phyloP scores from a whole-genome alignment of 2,888 invertebrate genomes.

The Lithophane semibrunnea region DNA sequence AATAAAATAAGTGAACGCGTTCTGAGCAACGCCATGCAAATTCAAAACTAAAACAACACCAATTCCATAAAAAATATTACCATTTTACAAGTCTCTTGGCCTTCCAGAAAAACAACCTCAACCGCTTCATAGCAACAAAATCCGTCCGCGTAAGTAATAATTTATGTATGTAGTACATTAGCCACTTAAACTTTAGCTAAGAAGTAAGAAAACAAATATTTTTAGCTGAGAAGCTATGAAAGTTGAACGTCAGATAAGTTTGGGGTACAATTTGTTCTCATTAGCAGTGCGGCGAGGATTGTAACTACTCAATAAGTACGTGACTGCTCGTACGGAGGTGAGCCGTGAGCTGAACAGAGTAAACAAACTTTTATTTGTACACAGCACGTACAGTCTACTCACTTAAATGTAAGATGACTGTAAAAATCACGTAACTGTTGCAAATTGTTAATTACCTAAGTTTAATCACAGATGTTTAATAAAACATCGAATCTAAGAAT shows the following conservation, averaged over 20 bases:
- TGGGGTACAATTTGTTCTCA: constrained; percentile 71
- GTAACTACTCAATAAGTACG: constrained; percentile 70
- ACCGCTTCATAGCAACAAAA: constrained; percentile 43
- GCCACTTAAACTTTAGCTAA: constrained; percentile 58
- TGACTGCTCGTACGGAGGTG: constrained; percentile 59
- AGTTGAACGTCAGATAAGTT: constrained; percentile 65
- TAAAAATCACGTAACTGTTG: constrained; percentile 16
- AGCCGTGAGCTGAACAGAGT: constrained; percentile 36
- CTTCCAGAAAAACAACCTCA: constrained; percentile 22
- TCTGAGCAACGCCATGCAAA: not conserved
- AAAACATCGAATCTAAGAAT: not conserved
- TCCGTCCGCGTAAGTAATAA: constrained; percentile 51
- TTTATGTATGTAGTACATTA: constrained; percentile 61
- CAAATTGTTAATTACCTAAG: not conserved
- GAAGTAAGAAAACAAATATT: constrained; percentile 58
- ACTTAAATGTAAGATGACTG: constrained; percentile 19
- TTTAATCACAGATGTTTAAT: not conserved
- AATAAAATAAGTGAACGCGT: not conserved
- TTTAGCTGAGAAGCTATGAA: constrained; percentile 60
- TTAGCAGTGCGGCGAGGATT: constrained; percentile 59
- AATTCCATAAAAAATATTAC: not conserved
- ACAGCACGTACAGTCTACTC: constrained; percentile 31
- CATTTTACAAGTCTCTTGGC: constrained; percentile 9
- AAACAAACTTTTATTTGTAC: constrained; percentile 50
- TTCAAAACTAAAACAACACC: not conserved